These are phyloP conservation scores for Chloroclystis v-ata DNA, from an alignment of 2,888 invertebrate genomes.

Conservation along the genomic window DNA sequence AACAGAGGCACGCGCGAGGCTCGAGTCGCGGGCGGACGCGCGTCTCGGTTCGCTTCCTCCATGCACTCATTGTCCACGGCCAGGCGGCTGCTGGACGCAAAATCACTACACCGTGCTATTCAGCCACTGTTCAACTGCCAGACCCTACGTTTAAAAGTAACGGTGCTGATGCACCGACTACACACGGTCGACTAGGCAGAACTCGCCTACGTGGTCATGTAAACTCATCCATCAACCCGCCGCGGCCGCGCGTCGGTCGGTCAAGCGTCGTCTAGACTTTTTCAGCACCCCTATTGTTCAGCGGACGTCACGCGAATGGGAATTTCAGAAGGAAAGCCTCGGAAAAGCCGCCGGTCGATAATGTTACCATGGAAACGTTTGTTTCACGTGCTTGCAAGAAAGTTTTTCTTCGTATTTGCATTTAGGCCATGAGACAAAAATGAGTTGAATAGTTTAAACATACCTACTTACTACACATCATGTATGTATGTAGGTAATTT, in stretches of 20 bases:
- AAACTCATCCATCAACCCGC: constrained; percentile 22
- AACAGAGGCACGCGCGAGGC: constrained; percentile 62
- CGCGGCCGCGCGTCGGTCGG: constrained; percentile 21
- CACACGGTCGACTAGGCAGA: constrained; percentile 27
- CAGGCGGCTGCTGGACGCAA: constrained; percentile 46
- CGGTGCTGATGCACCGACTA: constrained; percentile 32
- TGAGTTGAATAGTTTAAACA: no score
- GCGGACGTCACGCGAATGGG: constrained; percentile 68
- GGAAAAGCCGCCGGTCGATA: constrained; percentile 76
- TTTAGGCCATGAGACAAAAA: constrained; percentile 65
- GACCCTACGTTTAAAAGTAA: constrained; percentile 42
- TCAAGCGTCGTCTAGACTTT: constrained; percentile 44
- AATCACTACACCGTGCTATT: constrained; percentile 38
- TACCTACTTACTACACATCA: no score
- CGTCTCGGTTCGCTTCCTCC: constrained; percentile 68
- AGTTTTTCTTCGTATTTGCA: constrained; percentile 65
- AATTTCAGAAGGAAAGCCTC: constrained; percentile 67
- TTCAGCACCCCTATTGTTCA: constrained; percentile 62
- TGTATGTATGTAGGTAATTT: no score
- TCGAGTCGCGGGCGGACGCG: constrained; percentile 41
- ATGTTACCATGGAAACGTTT: constrained; percentile 68
- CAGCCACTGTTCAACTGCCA: constrained; percentile 41
- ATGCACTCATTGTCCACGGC: constrained; percentile 67
- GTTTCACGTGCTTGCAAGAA: constrained; percentile 65
- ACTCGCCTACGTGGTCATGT: constrained; percentile 29